phyloP scores from a whole-genome alignment of 2,113 vertebrate species.

The Pontoporia blainvillei region DNA sequence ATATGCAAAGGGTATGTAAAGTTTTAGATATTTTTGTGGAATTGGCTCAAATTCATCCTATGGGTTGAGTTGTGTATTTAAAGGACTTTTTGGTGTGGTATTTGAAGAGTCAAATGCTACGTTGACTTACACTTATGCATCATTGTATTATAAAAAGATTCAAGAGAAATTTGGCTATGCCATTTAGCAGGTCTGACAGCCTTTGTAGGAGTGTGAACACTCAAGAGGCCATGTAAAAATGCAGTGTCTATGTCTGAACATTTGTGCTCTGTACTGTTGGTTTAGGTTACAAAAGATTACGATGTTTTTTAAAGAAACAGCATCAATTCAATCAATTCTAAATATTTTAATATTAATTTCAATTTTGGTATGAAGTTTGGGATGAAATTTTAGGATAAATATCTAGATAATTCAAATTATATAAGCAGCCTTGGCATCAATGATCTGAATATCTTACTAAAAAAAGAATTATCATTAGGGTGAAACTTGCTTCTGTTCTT shows the following conservation, averaged over 20 bases:
- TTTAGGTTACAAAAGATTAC: slow-evolving; percentile 60
- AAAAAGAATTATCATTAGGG: slow-evolving; percentile 15
- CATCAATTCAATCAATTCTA: neutral
- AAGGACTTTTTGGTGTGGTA: slow-evolving; percentile 66
- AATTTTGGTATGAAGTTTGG: neutral
- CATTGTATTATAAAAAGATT: slow-evolving; percentile 76
- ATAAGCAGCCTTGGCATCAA: neutral
- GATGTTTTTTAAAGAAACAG: slow-evolving; percentile 55
- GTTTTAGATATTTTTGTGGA: slow-evolving; percentile 57
- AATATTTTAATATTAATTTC: slow-evolving; percentile 47
- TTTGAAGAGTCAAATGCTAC: slow-evolving; percentile 75
- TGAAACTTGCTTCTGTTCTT: slow-evolving; percentile 13
- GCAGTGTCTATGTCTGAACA: slow-evolving; percentile 68
- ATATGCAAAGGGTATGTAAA: slow-evolving; percentile 51
- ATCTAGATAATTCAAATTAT: neutral
- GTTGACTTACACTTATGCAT: slow-evolving; percentile 72
- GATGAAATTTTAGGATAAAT: neutral
- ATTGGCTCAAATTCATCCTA: slow-evolving; percentile 52
- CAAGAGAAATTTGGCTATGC: slow-evolving; percentile 73
- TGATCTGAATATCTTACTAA: neutral
- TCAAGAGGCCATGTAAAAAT: slow-evolving; percentile 71
- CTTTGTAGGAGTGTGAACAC: slow-evolving; percentile 72
- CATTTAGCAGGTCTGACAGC: slow-evolving; percentile 77
- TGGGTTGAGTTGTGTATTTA: slow-evolving; percentile 59
- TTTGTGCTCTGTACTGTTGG: slow-evolving; percentile 56